These are phyloP conservation scores for Nomada hirtipes DNA, from an alignment of 2,888 invertebrate species.

Conservation along the genomic window DNA sequence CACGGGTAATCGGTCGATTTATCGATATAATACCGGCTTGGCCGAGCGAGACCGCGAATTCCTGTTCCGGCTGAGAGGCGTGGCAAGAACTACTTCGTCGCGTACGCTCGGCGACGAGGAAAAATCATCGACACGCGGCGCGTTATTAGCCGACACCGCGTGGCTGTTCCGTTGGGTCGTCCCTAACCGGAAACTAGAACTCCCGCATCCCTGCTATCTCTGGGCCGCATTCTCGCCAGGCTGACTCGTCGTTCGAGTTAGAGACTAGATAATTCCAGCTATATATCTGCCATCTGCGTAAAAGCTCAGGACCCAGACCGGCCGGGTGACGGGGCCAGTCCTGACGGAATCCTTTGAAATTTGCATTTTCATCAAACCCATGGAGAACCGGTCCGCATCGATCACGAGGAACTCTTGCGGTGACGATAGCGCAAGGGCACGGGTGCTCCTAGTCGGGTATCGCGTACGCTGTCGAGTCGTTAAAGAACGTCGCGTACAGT, in stretches of 20 bases:
- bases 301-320: neutral
- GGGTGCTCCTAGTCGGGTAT: slow-evolving; percentile 38
- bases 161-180: slow-evolving; percentile 14
- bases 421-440: slow-evolving; percentile 40
- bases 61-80: slow-evolving; percentile 5
- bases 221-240: slow-evolving; percentile 4
- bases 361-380: slow-evolving; percentile 43
- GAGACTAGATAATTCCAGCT: slow-evolving; percentile 18
- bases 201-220: neutral
- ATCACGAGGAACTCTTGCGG: slow-evolving; percentile 39
- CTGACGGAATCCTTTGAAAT: slow-evolving; percentile 33
- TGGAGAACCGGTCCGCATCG: neutral
- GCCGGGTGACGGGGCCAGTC: neutral
- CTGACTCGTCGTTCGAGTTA: neutral
- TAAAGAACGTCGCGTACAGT: slow-evolving; percentile 64
- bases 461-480: slow-evolving; percentile 59
- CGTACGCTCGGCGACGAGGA: slow-evolving; percentile 14
- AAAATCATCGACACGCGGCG: slow-evolving; percentile 25
- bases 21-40: slow-evolving; percentile 52
- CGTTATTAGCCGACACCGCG: slow-evolving; percentile 26
- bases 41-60: neutral
- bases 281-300: neutral
- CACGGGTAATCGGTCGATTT: slow-evolving; percentile 72
- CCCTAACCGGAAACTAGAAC: neutral
- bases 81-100: slow-evolving; percentile 38